Evolutionary conservation across 2,113 vertebrate genomes (phyloP), one percentile per base, ranked within the genome.

Genomic region (Rhizomys pruinosus): DNA sequence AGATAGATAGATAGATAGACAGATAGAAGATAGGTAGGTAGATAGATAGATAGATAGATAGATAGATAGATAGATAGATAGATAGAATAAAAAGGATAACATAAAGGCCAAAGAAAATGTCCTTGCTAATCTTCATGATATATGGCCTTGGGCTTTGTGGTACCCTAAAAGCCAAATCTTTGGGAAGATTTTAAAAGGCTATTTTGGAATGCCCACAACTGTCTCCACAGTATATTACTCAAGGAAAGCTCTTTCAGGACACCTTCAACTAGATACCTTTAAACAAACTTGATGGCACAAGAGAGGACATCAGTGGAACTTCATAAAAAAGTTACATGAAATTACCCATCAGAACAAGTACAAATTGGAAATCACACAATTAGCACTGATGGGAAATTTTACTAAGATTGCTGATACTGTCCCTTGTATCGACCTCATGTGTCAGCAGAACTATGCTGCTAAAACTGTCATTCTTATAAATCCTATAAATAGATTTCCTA

Each of bases 271-370:
- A 91, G 86, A 96, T 86, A 92, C 92, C 89, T 95, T 52, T 52
- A 52, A 11, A 52, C 47, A 52, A 52, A 52, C 11, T 82, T 82
- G 89, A 86, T 96, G 95, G 92, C 92, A 95, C 94, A 76, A 95
- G 92, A 96, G 92, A 96, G 94, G 87, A 95, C 86, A 86, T 95
- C 32, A 87, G 34, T 34, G 57, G n/a, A 92, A 92, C 52, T 66
- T 86, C 37, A 42, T 25, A 81, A 93, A 93, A 74, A 91, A 55
- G 66, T 85, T 92, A 86, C 9, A 76, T n/a, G 25, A 69, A 81
- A 64, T 52, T 81, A 63, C 47, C 37, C 44, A 84, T 61, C 39
- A 89, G 34, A 90, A 16, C 37, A 86, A 93, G 57, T 44, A 79
- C 27, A 68, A 52, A 86, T 1, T 92, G 29, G 80, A 93, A 34